Conservation (phyloP, 2,797 vertebrate genomes). For the Hylomyscus alleni region DNA sequence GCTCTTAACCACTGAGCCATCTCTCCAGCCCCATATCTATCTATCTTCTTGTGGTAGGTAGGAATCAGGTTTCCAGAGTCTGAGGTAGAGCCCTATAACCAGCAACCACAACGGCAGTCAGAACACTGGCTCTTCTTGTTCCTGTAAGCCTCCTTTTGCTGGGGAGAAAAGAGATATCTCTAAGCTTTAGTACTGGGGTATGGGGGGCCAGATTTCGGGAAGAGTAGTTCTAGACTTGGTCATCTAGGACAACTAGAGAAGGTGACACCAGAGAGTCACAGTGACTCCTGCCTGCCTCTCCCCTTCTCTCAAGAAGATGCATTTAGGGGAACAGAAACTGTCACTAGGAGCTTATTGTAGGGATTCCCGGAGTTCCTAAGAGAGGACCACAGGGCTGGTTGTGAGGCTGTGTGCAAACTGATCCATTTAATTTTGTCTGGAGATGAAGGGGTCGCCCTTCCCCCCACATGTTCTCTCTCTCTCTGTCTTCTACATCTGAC, state of each 20-base stretch:
- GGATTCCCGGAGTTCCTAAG: not conserved
- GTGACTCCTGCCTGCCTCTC: not conserved
- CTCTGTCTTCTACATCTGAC: not conserved
- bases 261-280: not conserved
- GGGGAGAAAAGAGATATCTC: not conserved
- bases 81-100: not conserved
- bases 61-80: not conserved
- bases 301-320: not conserved
- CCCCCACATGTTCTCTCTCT: not conserved
- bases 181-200: accelerated
- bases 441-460: too few species aligned
- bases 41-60: accelerated
- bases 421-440: not conserved
- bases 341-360: not conserved
- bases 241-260: accelerated
- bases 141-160: not conserved
- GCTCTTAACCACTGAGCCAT: too few species aligned
- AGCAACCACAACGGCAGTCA: not conserved
- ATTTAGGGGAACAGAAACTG: not conserved
- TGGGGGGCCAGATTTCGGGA: not conserved
- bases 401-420: accelerated
- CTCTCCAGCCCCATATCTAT: too few species aligned
- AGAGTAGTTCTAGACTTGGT: not conserved
- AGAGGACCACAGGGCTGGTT: not conserved
- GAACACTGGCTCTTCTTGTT: not conserved